Evolutionary conservation across 2,113 vertebrate genomes (phyloP).

Genomic region (Colius striatus): DNA sequence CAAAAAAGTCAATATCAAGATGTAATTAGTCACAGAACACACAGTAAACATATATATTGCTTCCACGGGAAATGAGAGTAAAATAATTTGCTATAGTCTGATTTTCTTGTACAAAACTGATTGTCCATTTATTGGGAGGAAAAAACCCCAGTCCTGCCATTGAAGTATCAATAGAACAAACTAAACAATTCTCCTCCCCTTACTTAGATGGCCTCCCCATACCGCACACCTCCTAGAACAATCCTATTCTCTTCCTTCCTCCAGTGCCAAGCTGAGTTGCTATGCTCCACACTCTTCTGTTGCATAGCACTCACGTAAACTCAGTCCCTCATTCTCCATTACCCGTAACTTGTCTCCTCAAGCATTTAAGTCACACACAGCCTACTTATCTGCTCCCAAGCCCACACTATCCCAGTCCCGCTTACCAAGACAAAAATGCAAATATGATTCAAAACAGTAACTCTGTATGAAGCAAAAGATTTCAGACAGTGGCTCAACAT

Average conservation of each 20-base stretch:
- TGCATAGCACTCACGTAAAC: background rate
- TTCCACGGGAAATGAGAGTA: background rate
- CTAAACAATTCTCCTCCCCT: background rate
- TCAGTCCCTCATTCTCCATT: background rate
- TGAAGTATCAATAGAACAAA: background rate
- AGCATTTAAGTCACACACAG: background rate
- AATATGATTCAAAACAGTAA: background rate
- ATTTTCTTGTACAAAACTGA: background rate
- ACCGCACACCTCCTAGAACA: background rate
- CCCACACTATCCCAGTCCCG: rapidly evolving
- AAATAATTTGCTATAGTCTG: background rate
- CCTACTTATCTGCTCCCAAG: background rate
- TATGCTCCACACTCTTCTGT: background rate
- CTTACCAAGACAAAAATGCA: background rate
- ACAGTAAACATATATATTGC: background rate
- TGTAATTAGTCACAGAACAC: background rate
- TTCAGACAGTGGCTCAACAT: background rate
- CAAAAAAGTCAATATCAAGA: background rate
- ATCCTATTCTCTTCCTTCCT: background rate
- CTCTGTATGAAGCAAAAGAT: background rate
- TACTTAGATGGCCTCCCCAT: background rate
- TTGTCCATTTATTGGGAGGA: background rate
- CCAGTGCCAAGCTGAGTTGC: background rate
- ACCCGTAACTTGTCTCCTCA: background rate
- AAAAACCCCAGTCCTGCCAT: background rate